A percentile compares a stretch with the other conserved stretches of the same genome.
Conservation (phyloP, 1,140 invertebrate genomes). For the Camponotus pennsylvanicus region DNA sequence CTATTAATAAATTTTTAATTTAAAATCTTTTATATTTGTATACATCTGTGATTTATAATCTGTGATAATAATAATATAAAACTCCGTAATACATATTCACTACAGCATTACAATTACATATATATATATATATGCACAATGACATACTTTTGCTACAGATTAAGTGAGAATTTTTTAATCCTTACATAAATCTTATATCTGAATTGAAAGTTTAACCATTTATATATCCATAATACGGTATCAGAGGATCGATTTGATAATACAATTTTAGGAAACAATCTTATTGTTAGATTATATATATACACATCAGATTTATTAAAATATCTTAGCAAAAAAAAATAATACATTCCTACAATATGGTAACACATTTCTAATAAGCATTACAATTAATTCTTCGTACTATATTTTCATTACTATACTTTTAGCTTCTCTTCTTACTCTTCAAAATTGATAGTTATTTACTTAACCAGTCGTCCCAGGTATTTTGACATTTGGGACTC, state of each 20-base stretch:
- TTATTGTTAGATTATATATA: neutral
- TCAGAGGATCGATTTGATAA: neutral
- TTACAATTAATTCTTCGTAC: neutral
- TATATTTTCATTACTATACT: neutral
- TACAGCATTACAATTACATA: neutral
- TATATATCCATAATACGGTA: neutral
- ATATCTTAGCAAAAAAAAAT: constrained; percentile 17
- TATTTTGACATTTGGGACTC: neutral
- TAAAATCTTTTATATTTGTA: neutral
- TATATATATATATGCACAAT: neutral
- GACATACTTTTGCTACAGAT: neutral
- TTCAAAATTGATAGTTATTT: neutral
- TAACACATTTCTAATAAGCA: constrained; percentile 9
- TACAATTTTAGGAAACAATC: neutral
- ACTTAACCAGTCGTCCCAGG: neutral
- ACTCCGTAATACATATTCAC: neutral
- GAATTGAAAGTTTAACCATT: neutral
- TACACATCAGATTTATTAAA: constrained; percentile 29
- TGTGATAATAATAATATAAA: neutral
- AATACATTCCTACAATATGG: constrained; percentile 3
- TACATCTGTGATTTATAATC: neutral
- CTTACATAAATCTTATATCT: neutral
- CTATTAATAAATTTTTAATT: neutral
- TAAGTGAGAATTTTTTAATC: neutral
- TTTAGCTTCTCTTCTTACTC: neutral